Evolutionary conservation across 92 coral and sea anemone species (phyloP).

Genomic region (Epizoanthus scotinus): DNA sequence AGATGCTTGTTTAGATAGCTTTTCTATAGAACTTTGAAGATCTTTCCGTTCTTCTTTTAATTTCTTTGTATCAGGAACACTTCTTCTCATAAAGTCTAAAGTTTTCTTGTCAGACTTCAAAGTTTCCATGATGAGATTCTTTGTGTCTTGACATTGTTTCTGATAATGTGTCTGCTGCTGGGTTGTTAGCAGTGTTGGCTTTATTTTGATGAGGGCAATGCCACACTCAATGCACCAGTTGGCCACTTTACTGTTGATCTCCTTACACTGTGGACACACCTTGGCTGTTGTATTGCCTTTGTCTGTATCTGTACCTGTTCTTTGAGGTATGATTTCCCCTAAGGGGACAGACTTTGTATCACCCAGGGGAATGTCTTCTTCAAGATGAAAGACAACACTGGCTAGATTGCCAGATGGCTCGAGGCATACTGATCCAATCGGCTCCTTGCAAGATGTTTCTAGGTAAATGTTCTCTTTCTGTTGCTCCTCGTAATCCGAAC

Average conservation of each 20-base stretch:
- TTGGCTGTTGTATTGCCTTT: conserved; percentile 41
- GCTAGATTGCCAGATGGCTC: neutral
- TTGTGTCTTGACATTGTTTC: conserved; percentile 58
- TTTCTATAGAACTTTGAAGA: conserved; percentile 40
- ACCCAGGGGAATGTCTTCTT: conserved; percentile 8
- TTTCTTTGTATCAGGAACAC: conserved; percentile 20
- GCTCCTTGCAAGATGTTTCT: conserved; percentile 7
- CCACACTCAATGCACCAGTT: conserved; percentile 99
- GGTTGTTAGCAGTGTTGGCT: conserved; percentile 53
- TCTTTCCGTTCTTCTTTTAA: conserved; percentile 8
- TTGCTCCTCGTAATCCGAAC: conserved; percentile 5
- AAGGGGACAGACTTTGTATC: neutral
- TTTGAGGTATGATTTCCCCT: neutral
- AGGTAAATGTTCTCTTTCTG: conserved; percentile 9
- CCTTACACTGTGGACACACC: conserved; percentile 74
- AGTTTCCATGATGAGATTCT: conserved; percentile 56
- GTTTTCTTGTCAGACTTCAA: conserved; percentile 39
- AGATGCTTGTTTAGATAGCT: conserved; percentile 53
- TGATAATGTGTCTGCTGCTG: conserved; percentile 59
- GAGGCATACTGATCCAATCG: neutral
- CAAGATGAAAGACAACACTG: conserved; percentile 26
- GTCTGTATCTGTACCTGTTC: neutral
- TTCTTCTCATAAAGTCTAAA: conserved; percentile 13
- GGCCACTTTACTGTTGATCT: conserved; percentile 70
- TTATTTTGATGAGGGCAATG: conserved; percentile 58